Conservation (phyloP, 2,888 invertebrate genomes). For the Vandiemenella viatica region DNA sequence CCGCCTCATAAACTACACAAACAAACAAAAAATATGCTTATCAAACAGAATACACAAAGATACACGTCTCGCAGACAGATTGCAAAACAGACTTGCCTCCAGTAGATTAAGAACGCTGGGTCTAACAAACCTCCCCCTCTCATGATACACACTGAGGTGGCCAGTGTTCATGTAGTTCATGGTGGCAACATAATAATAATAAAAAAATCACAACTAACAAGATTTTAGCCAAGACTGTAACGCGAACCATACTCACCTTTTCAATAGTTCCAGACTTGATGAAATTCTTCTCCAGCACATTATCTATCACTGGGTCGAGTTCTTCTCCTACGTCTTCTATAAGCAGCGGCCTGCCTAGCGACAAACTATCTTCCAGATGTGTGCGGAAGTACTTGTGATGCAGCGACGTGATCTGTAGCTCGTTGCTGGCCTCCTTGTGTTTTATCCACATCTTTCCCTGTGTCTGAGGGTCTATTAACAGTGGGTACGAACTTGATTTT, state of each 20-base stretch:
- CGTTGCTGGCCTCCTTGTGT: constrained; percentile 77
- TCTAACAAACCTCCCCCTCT: too few relatives aligned
- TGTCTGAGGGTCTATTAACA: constrained; percentile 88
- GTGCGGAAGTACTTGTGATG: constrained; percentile 94
- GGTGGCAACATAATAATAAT: too few relatives aligned
- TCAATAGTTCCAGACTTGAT: constrained; percentile 93
- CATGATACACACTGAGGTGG: too few relatives aligned
- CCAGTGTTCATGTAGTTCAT: too few relatives aligned
- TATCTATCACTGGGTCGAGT: constrained; percentile 89
- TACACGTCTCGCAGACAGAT: too few relatives aligned
- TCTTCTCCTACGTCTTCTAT: constrained; percentile 93
- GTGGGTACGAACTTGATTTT: constrained; percentile 85
- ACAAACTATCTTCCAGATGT: constrained; percentile 76
- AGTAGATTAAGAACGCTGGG: too few relatives aligned
- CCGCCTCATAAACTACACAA: too few relatives aligned
- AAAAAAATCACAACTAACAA: too few relatives aligned
- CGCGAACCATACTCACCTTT: constrained; percentile 48
- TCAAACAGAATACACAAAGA: too few relatives aligned
- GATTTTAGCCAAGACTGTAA: too few relatives aligned
- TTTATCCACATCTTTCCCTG: constrained; percentile 98
- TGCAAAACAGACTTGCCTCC: too few relatives aligned
- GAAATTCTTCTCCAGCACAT: constrained; percentile 92
- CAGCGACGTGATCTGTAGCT: constrained; percentile 77
- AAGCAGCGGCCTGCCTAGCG: constrained; percentile 71
- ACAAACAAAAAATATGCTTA: too few relatives aligned